These are phyloP conservation scores for Otolemur crassicaudatus DNA, from an alignment of 2,797 vertebrate genomes.

Conservation along the genomic window DNA sequence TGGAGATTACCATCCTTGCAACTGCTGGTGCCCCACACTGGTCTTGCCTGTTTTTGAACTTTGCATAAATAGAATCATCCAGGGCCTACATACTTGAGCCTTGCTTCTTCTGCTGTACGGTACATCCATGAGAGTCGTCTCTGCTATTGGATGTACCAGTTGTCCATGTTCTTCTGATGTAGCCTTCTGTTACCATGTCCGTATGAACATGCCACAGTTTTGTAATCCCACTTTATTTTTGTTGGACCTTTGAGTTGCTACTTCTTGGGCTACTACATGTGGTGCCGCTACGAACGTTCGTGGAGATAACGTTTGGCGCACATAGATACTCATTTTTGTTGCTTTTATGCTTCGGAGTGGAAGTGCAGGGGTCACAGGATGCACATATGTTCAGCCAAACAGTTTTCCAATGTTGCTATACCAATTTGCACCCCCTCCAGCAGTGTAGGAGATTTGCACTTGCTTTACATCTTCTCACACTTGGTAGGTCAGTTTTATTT, in stretches of 20 bases:
- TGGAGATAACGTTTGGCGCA: background rate
- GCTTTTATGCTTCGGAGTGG: background rate
- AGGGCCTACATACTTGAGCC: background rate
- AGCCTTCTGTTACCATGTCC: too few relatives aligned
- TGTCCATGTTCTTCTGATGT: background rate
- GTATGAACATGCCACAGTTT: background rate
- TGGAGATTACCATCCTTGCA: background rate
- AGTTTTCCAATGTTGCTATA: background rate
- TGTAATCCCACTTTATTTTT: background rate
- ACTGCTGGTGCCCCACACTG: too few relatives aligned
- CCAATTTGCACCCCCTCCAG: background rate
- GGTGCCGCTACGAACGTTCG: background rate
- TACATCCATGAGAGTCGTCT: background rate
- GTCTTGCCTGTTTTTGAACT: background rate
- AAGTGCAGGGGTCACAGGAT: background rate
- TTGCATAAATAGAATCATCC: background rate
- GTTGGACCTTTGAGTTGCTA: background rate
- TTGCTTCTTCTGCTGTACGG: background rate
- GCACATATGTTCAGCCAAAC: background rate
- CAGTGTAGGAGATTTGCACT: rapidly evolving
- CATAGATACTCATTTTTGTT: rapidly evolving
- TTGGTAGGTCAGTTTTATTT: background rate
- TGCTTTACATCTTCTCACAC: background rate
- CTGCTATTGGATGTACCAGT: too few relatives aligned
- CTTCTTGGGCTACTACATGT: background rate